Evolutionary conservation across 2,113 vertebrate species (phyloP), one percentile per base, ranked within the genome.

Genomic region (Tor tambroides): DNA sequence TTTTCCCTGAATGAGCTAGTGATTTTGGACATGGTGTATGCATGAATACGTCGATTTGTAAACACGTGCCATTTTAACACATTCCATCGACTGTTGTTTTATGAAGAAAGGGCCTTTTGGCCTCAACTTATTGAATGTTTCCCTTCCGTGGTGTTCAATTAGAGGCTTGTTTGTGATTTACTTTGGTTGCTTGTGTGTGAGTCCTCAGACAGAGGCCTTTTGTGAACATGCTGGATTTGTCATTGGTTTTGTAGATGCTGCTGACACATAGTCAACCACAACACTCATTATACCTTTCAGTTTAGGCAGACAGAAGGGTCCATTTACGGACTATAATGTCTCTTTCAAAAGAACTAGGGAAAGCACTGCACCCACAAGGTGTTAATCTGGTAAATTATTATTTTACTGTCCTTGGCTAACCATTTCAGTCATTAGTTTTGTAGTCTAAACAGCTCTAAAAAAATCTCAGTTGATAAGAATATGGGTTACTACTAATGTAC

Each of bases 221-320:
- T 91, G 88, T 88, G 56, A 80, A 59, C 7, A 28, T 59, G 43
- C 85, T 83, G n/a, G 38, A 30, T 86, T 46, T 80, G 74, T 80
- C 54, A 88, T 63, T 83, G 82, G 84, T 78, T 67, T n/a, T 61
- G 23, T 61, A 54, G 86, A 87, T 87, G 90, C 85, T 74, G 81
- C 59, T 81, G 86, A 89, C 88, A 86, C 21, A 23, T 59, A 46
- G 77, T 90, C 86, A 90, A 41, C 51, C 67, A 38, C 86, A 88
- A 83, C 69, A 82, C 71, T 75, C 56, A n/a, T 61, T 74, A 32
- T 28, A 67, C 56, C 71, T 74, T 65, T 83, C 23, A n/a, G 61
- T 74, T 80, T 82, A 56, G 65, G 74, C 21, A 32, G 49, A 56
- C 65, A 72, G 26, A 23, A 74, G 32, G 15, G n/a, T 35, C n/a